A percentile compares a stretch with the other conserved stretches of the same genome.
Conservation (phyloP, 2,888 invertebrate species). For the Pinctada fucata region DNA sequence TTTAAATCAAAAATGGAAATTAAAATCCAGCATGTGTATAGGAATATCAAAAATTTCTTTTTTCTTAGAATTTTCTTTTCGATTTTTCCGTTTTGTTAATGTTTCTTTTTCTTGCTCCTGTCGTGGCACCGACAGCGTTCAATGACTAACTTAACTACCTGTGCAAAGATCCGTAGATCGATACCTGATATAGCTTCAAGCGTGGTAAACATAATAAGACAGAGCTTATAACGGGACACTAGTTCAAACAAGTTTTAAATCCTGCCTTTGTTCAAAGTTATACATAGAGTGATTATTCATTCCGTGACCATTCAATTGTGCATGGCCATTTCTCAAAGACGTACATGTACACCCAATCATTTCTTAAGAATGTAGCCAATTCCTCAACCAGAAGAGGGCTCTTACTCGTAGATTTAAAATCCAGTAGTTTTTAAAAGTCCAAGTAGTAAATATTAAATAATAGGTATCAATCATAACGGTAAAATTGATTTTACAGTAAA, state of each 20-base stretch:
- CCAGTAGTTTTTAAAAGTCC: conserved; percentile 6
- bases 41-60: too few relatives aligned
- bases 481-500: conserved; percentile 10
- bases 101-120: neutral
- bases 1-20: neutral
- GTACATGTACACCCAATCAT: neutral
- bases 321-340: conserved; percentile 7
- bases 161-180: conserved; percentile 29
- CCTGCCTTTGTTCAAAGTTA: conserved; percentile 32
- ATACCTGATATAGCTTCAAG: conserved; percentile 32
- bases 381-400: neutral
- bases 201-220: conserved; percentile 28
- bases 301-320: conserved; percentile 27
- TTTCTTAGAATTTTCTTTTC: too few relatives aligned
- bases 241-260: conserved; percentile 34
- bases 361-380: neutral
- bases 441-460: neutral
- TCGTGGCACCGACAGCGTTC: neutral
- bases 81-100: neutral
- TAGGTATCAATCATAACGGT: neutral
- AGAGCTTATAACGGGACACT: conserved; percentile 30
- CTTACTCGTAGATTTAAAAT: conserved; percentile 1
- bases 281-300: conserved; percentile 29
- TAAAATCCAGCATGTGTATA: neutral
- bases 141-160: conserved; percentile 7